Evolutionary conservation across 2,113 vertebrate species (phyloP), one percentile per base, ranked within the genome.

Genomic region (Pipra filicauda): DNA sequence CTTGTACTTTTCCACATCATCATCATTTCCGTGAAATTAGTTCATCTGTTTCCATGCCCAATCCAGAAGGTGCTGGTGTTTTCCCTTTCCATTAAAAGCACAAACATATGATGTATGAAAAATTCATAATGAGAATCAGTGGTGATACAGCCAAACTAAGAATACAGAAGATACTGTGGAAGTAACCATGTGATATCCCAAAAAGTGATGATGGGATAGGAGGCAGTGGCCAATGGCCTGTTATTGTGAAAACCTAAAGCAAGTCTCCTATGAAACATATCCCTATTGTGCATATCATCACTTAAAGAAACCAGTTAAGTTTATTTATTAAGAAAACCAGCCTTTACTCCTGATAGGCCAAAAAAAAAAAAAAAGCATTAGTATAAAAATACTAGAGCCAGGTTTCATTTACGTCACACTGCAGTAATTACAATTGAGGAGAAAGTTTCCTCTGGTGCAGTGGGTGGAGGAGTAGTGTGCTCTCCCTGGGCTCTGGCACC

Each of bases 31-130:
- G 58, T 26, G 4, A 91, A 95, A 85, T 82, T 81, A 43, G 49
- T 76, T 88, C 66, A 76, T 89, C 83, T 94, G 66, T 93, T 93
- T 92, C 57, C 39, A 54, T 79, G 79, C 33, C 49, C 66, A 70
- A 5, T 76, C 80, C 91, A 96, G 62, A 95, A 91, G 77, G 86
- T 76, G 58, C 33, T 62, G 81, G 85, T 93, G 70, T 89, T 91
- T 92, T 93, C 81, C 57, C 31, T 73, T 77, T 84, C 66, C 76
- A 70, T 84, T 72, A 69, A 83, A 96, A 94, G 62, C 72, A 93
- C 49, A 80, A 87, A 76, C 55, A 85, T 44, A 59, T 14, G 55
- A 95, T 43, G 49, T 30, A 92, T 89, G 76, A 96, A 93, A 96
- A 95, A 89, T 37, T 81, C 46, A 43, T 84, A 37, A 66, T 61